Evolutionary conservation across 2,888 invertebrate genomes (phyloP), one percentile per base, ranked within the genome.

Genomic region (Andrena haemorrhoa): DNA sequence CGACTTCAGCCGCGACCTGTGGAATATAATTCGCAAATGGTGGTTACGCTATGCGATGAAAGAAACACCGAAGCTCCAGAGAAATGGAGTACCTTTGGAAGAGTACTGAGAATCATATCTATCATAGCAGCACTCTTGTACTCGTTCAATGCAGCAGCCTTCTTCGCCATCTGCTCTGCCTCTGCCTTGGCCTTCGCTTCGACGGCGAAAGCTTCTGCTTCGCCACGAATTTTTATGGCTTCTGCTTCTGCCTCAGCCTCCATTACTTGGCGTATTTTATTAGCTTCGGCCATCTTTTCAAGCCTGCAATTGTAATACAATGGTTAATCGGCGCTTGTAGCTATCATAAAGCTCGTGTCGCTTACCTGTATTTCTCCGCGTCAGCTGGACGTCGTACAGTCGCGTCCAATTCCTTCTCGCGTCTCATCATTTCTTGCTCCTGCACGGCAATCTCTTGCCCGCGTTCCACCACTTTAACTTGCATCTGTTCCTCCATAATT

Each of bases 401-500:
- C 0, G 99, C 98, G 92, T 99, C 99, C 29, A 99, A 94, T 93
- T 99, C 99, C 83, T 97, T 96, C 94, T 99, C 98, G 33, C 97
- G 96, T 83, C 99, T 96, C 90, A 97, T 96, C 89, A 98, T 98
- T 95, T 99, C 99, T 95, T 99, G 99, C 89, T 99, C 98, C 94
- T 99, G 98, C 0, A 99, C 98, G 69, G 97, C 96, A 90, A 99
- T 99, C 94, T 98, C 98, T 93, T 99, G 99, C 0, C 97, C 96
- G 75, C 98, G 96, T 94, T 98, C 98, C 33, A 98, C 97, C 0
- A 98, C 97, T 85, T 97, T 96, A 77, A 99, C 98, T 93, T 99
- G 98, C 99, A 99, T 99, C 92, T 98, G 97, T 94, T 99, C 99
- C 91, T 99, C 98, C 94, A 98, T 98, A 90, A 98, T 98, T 84